Evolutionary conservation across 2,888 invertebrate species (phyloP), one percentile per base, ranked within the genome.

Genomic region (Hemistola chrysoprasaria): DNA sequence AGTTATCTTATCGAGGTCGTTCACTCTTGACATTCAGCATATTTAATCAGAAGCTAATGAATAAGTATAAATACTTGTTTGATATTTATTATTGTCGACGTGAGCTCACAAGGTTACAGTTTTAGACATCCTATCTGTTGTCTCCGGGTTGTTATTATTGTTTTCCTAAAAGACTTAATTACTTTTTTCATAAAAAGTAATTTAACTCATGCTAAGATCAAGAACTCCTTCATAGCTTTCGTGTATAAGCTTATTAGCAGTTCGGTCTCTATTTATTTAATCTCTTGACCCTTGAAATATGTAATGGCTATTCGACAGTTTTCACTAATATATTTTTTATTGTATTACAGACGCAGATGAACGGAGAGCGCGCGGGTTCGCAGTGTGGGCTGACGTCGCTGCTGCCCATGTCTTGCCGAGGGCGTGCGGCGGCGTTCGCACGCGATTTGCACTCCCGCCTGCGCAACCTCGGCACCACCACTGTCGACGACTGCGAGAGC

Each of bases 371-470:
- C 76, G 83, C 87, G 67, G 83, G 79, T 47, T 71, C 85, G 60
- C 91, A 92, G 89, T 93, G 93, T 81, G 92, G 93, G 65, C 85
- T 94, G 65, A 90, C 92, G 65, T 92, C 93, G 56, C 85, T 93
- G 58, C 84, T 94, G 83, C 92, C 94, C 70, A 93, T 93, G 92
- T 94, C 94, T 77, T 95, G 95, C 75, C 92, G 95, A 44, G 93
- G 93, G 43, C 91, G 94, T 39, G 95, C 95, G 40, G 95, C 95
- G 71, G 94, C 94, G 42, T 95, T 95, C 78, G 95, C 95, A 52
- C 90, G 93, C 44, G 93, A 93, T 66, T 86, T 95, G 49, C 94
- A 95, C 69, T 92, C 93, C 39, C 92, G 94, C 50, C 85, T 95
- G 57, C 91, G 93, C 58, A 92, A 93, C 51, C 90, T 95, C 52